A percentile compares a stretch with the other conserved stretches of the same genome.
Evolutionary conservation across 2,797 vertebrate genomes (phyloP).

Genomic region (Tarsius wallacei): DNA sequence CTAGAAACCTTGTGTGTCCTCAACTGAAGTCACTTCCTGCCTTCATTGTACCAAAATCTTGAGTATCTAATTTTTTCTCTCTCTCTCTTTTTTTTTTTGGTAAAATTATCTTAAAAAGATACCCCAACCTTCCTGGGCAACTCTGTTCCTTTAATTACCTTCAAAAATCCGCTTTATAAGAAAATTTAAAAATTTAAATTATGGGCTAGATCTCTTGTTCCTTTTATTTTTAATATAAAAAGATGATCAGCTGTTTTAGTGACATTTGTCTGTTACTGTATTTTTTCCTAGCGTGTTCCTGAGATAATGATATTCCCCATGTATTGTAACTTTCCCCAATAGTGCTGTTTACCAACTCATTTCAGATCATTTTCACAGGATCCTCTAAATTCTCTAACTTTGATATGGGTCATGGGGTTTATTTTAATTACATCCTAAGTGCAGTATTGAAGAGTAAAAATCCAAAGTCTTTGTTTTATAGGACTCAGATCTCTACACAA

Average conservation of each 20-base stretch:
- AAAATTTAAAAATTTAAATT: not conserved
- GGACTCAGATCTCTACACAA: not conserved
- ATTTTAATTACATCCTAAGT: not conserved
- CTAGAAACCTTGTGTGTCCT: not conserved
- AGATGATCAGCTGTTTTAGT: not conserved
- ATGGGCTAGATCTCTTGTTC: not conserved
- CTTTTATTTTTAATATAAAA: slow-evolving; percentile 38
- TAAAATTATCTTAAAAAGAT: slow-evolving; percentile 5
- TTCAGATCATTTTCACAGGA: not conserved
- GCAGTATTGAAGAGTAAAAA: not conserved
- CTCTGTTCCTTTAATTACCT: not conserved
- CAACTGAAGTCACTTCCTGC: not conserved
- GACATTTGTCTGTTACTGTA: not conserved
- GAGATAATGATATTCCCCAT: not conserved
- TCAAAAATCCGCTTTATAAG: not conserved
- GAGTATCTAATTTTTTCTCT: not conserved
- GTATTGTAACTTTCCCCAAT: not conserved
- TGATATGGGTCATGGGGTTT: not conserved
- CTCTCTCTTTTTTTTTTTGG: not conserved
- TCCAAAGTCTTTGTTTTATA: not conserved
- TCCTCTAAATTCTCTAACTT: not conserved
- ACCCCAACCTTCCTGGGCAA: not conserved
- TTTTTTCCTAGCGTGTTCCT: not conserved
- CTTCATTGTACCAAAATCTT: not conserved
- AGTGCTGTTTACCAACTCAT: not conserved